Conservation (phyloP, 2,888 invertebrate species). For the Sclerodermus sp. region DNA sequence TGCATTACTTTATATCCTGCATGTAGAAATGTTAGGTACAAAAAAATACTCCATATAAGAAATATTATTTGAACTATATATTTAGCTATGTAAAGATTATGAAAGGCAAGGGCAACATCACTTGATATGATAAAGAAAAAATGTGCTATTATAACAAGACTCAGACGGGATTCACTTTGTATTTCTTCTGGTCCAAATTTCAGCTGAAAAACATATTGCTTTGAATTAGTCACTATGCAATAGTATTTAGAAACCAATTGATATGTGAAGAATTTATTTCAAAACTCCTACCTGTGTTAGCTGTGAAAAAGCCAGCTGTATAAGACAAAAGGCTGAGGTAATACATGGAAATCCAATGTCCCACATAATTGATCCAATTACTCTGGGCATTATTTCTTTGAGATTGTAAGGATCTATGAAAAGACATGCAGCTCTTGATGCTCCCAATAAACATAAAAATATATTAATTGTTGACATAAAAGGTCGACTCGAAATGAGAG, state of each 20-base stretch:
- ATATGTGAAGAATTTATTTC: background rate
- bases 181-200: slow-evolving; percentile 60
- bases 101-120: slow-evolving; percentile 59
- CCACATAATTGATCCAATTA: slow-evolving; percentile 61
- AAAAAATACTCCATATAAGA: slow-evolving; percentile 61
- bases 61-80: slow-evolving; percentile 61
- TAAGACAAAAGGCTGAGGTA: slow-evolving; percentile 62
- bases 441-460: slow-evolving; percentile 61
- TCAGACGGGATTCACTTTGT: slow-evolving; percentile 59
- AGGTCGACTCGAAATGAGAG: slow-evolving; percentile 60
- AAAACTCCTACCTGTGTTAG: slow-evolving; percentile 58
- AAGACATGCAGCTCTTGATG: slow-evolving; percentile 60
- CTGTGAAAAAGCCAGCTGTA: slow-evolving; percentile 63
- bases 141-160: slow-evolving; percentile 60
- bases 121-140: slow-evolving; percentile 60
- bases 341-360: slow-evolving; percentile 64
- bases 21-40: slow-evolving; percentile 62
- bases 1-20: slow-evolving; percentile 60
- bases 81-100: slow-evolving; percentile 57
- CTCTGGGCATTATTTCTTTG: slow-evolving; percentile 61
- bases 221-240: background rate
- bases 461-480: slow-evolving; percentile 63
- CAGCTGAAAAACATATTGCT: slow-evolving; percentile 44
- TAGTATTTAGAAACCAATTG: background rate
- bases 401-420: slow-evolving; percentile 65